A percentile compares a stretch with the other conserved stretches of the same genome.
phyloP scores from a whole-genome alignment of 2,888 invertebrate species.

The Scaeva pyrastri region DNA sequence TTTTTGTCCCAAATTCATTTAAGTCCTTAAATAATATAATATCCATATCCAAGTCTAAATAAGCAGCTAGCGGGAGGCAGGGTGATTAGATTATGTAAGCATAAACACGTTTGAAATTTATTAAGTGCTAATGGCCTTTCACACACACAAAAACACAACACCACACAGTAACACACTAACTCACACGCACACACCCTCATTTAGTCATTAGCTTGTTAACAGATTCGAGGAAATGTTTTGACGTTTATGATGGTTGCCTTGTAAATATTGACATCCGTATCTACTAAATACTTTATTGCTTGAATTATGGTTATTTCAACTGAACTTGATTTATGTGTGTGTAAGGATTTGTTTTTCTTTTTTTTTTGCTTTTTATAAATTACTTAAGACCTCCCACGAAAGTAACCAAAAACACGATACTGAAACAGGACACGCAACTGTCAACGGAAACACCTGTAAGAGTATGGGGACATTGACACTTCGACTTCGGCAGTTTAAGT shows the following conservation, averaged over 20 bases:
- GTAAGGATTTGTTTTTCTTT: neutral
- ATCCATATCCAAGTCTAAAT: neutral
- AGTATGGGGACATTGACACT: slow-evolving; percentile 1
- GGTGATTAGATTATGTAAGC: slow-evolving; percentile 1
- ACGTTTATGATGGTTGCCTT: slow-evolving; percentile 26
- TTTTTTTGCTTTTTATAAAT: too few species aligned
- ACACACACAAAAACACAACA: neutral
- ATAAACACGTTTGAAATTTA: slow-evolving; percentile 14
- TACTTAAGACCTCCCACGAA: neutral
- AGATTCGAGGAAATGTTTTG: slow-evolving; percentile 21
- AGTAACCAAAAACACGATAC: slow-evolving; percentile 18
- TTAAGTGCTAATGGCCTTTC: slow-evolving; percentile 36
- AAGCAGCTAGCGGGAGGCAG: neutral
- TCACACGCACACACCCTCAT: slow-evolving; percentile 25
- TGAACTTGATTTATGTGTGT: slow-evolving; percentile 10
- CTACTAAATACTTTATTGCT: slow-evolving; percentile 9
- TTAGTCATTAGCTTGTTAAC: slow-evolving; percentile 38
- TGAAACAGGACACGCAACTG: slow-evolving; percentile 31
- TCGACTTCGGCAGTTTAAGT: neutral
- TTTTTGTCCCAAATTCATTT: neutral
- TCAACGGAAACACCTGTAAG: slow-evolving; percentile 14
- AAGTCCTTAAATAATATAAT: neutral
- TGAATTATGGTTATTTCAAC: slow-evolving; percentile 17
- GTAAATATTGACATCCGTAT: slow-evolving; percentile 31
- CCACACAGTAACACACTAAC: slow-evolving; percentile 20